phyloP scores from a whole-genome alignment of 1,140 invertebrate species.

The Potamilus streckersoni region DNA sequence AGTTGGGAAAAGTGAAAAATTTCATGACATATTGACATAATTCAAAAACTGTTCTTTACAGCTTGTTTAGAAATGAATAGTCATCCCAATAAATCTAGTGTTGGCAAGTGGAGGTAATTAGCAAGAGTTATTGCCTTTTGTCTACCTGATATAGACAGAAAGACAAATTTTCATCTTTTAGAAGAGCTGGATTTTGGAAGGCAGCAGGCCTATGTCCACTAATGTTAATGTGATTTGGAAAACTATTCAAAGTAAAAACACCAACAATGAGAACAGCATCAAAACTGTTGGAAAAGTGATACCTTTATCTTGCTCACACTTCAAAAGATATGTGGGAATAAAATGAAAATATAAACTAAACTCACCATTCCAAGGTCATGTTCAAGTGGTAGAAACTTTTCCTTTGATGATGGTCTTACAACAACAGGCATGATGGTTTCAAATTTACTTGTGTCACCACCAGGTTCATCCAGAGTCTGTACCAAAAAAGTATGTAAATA shows the following conservation, averaged over 20 bases:
- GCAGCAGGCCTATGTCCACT: no score
- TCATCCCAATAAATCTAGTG: no score
- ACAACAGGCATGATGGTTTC: conserved; percentile 84
- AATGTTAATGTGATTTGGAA: no score
- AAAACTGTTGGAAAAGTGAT: not conserved
- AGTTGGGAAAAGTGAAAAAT: no score
- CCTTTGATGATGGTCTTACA: conserved; percentile 73
- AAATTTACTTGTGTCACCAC: conserved; percentile 82
- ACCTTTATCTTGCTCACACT: not conserved
- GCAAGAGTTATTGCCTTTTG: no score
- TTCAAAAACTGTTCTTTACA: no score
- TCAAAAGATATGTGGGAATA: not conserved
- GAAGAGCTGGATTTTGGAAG: no score
- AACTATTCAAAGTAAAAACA: not conserved
- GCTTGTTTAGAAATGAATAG: no score
- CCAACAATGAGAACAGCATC: not conserved
- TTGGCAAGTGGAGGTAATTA: no score
- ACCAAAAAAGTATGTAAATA: conserved; percentile 5
- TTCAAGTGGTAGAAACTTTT: conserved; percentile 48
- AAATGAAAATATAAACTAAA: not conserved
- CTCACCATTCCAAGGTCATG: conserved; percentile 33
- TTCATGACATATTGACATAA: no score
- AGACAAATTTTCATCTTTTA: no score
- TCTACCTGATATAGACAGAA: no score
- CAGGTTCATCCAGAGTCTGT: conserved; percentile 78